phyloP scores from a whole-genome alignment of 2,797 vertebrate genomes.

The Lemur catta region DNA sequence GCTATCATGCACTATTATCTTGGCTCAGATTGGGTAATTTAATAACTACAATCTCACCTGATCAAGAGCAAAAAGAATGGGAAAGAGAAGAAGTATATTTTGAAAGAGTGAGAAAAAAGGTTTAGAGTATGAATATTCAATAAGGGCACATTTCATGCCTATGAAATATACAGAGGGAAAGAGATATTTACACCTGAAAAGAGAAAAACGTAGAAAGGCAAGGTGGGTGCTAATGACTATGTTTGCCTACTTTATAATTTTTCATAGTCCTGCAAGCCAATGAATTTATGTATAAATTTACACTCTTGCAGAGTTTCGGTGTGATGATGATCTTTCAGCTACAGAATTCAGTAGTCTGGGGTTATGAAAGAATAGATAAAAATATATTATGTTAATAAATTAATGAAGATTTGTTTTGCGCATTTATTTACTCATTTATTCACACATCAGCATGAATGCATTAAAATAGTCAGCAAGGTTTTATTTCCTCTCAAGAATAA shows the following conservation, averaged over 20 bases:
- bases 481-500: neutral
- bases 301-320: neutral
- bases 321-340: neutral
- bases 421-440: neutral
- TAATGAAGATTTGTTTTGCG: neutral
- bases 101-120: neutral
- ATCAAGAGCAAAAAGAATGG: neutral
- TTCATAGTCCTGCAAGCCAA: neutral
- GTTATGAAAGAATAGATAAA: neutral
- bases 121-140: neutral
- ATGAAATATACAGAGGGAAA: neutral
- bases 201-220: neutral
- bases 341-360: neutral
- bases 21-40: neutral
- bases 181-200: neutral
- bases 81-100: neutral
- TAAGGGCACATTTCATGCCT: neutral
- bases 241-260: neutral
- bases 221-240: fast-evolving
- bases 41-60: neutral
- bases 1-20: neutral
- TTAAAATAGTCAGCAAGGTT: neutral
- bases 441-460: neutral
- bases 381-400: neutral
- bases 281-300: neutral